These are phyloP conservation scores for Calidris pygmaea DNA, from an alignment of 2,113 vertebrate genomes.

Conservation along the genomic window DNA sequence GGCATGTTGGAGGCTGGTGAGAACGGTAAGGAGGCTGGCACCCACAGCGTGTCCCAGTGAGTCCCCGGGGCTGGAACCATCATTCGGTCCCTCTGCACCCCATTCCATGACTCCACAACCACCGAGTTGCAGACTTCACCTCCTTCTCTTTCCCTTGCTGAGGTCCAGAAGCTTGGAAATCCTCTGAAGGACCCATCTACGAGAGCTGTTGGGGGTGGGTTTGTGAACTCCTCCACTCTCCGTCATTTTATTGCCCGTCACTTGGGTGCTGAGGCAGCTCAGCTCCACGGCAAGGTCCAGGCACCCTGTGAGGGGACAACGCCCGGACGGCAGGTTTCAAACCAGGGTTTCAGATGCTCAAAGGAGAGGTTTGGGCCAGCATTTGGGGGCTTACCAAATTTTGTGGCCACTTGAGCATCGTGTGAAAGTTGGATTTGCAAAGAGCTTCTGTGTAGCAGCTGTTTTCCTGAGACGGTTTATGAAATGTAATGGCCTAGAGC, in stretches of 20 bases:
- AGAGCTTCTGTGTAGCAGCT: neutral
- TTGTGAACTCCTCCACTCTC: neutral
- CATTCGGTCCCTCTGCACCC: fast-evolving
- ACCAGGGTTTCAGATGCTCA: neutral
- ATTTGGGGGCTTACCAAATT: neutral
- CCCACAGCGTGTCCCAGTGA: fast-evolving
- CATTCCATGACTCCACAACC: neutral
- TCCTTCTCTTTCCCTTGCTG: neutral
- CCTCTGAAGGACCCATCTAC: neutral
- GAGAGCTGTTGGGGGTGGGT: neutral
- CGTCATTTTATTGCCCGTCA: fast-evolving
- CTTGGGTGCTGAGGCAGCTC: neutral
- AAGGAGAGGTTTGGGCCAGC: neutral
- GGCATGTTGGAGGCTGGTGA: slow-evolving; percentile 93
- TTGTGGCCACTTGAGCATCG: neutral
- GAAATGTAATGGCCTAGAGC: neutral
- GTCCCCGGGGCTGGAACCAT: neutral
- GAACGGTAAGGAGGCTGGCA: slow-evolving; percentile 78
- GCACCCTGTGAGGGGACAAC: neutral
- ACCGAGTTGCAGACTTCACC: neutral
- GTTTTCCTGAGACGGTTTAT: neutral
- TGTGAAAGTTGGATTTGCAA: neutral
- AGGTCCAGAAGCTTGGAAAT: neutral
- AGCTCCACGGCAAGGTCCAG: fast-evolving
- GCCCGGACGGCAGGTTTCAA: fast-evolving